A percentile compares a stretch with the other conserved stretches of the same genome.
Evolutionary conservation across 2,888 invertebrate genomes (phyloP).

Genomic region (Agonopterix alstromeriana): DNA sequence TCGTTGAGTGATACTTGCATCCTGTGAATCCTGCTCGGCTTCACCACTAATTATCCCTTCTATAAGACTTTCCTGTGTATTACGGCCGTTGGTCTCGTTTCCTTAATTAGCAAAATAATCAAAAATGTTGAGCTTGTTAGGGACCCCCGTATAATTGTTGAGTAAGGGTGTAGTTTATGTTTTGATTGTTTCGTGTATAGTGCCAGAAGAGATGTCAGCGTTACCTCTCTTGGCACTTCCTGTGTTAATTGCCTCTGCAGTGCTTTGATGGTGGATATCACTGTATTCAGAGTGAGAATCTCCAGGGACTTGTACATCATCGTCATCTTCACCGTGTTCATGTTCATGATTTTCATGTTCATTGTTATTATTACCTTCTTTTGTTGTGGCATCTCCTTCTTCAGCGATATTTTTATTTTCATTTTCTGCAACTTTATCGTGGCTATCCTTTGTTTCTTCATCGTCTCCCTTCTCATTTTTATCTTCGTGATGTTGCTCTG

Average conservation of each 20-base stretch:
- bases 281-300: slow-evolving; percentile 59
- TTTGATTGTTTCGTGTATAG: slow-evolving; percentile 59
- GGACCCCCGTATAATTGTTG: slow-evolving; percentile 61
- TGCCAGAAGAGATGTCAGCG: slow-evolving; percentile 61
- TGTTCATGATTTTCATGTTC: slow-evolving; percentile 10
- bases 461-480: slow-evolving; percentile 1
- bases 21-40: slow-evolving; percentile 66
- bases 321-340: slow-evolving; percentile 66
- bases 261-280: slow-evolving; percentile 52
- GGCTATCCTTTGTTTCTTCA: slow-evolving; percentile 3
- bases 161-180: slow-evolving; percentile 45
- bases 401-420: slow-evolving; percentile 6
- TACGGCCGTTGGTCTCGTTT: slow-evolving; percentile 57
- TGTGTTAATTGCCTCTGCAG: slow-evolving; percentile 51
- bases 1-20: slow-evolving; percentile 63
- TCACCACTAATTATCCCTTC: slow-evolving; percentile 68
- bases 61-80: slow-evolving; percentile 66
- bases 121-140: slow-evolving; percentile 71
- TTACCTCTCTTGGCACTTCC: slow-evolving; percentile 66
- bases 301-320: slow-evolving; percentile 73
- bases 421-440: slow-evolving; percentile 3
- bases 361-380: slow-evolving; percentile 60
- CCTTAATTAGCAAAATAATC: slow-evolving; percentile 75
- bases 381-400: slow-evolving; percentile 25
- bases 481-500: slow-evolving; percentile 8